Evolutionary conservation across 1,140 invertebrate species (phyloP), one percentile per base, ranked within the genome.

Genomic region (Formica exsecta): DNA sequence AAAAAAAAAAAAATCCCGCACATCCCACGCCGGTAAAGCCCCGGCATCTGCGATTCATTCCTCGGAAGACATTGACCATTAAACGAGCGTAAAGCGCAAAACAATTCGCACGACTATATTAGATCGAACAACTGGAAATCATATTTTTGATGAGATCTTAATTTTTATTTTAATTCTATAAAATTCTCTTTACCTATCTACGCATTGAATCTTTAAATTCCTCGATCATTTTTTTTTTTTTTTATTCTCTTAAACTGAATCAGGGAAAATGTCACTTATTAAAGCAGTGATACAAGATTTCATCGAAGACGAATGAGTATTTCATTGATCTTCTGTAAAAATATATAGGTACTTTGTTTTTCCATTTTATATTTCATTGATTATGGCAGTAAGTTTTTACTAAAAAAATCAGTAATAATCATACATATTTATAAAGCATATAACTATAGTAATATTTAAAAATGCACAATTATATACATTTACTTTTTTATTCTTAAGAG

Each of bases 61-160:
- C 73, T 85, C 73, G 81, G 57, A 80, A 77, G 88, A 86, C 76
- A 85, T 83, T 74, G 54, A 48, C 68, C 54, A 83, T 8, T 44
- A 73, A 70, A 36, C 6, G 54, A 36, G 48, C 38, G 38, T 51
- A 54, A 73, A 61, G 5, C 36, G 51, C 51, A 36, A 59, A 68
- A 54, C 13, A 62, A 73, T 38, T 38, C 54, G 38, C 54, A 11
- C n/a, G n/a, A 32, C 11, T 73, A 22, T 13, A 7, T 38, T 48
- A 38, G 36, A 68, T 54, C 51, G 25, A 61, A 48, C 66, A 22
- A 70, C 16, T 38, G 32, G 6, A 38, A 1, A 16, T 11, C 19
- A 29, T 57, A 19, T 36, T 22, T 25, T 29, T 36, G n/a, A 22
- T 8, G 65, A 59, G 22, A 71, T 41, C 25, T 41, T n/a, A 22